A percentile compares a stretch with the other conserved stretches of the same genome.
Conservation (phyloP, 1,140 invertebrate species). For the Anadara kagoshimensis region DNA sequence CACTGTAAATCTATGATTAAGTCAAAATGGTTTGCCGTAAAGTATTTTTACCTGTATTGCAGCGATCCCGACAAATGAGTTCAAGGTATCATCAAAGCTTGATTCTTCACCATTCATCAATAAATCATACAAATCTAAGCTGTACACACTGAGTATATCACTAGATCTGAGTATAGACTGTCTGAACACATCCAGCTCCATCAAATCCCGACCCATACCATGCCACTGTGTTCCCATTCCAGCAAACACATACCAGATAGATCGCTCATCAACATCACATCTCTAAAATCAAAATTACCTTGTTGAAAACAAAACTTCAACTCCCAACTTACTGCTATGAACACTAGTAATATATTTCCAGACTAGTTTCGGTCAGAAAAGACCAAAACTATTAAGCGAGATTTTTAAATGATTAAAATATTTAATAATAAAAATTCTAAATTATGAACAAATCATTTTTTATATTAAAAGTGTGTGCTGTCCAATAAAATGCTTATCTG, state of each 20-base stretch:
- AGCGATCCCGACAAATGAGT: slow-evolving; percentile 94
- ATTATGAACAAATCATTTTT: no score
- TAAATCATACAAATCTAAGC: slow-evolving; percentile 87
- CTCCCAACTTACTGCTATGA: no score
- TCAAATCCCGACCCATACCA: slow-evolving; percentile 91
- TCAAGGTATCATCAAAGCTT: slow-evolving; percentile 87
- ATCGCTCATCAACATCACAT: slow-evolving; percentile 75
- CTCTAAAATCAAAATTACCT: slow-evolving; percentile 51
- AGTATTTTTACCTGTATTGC: slow-evolving; percentile 85
- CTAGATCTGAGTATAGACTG: slow-evolving; percentile 85
- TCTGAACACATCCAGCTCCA: slow-evolving; percentile 87
- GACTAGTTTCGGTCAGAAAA: no score
- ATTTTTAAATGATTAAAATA: no score
- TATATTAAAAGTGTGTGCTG: no score
- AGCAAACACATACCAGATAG: slow-evolving; percentile 95
- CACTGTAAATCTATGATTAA: no score
- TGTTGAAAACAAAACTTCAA: no score
- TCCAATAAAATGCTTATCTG: no score
- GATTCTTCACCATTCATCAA: slow-evolving; percentile 84
- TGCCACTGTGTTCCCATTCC: slow-evolving; percentile 98
- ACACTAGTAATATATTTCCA: no score
- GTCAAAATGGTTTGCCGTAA: background rate
- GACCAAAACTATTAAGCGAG: no score
- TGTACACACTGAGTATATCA: slow-evolving; percentile 83
- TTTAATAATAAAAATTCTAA: no score